Evolutionary conservation across 1,140 invertebrate species (phyloP), one percentile per base, ranked within the genome.

Genomic region (Xylocopa sonorina): DNA sequence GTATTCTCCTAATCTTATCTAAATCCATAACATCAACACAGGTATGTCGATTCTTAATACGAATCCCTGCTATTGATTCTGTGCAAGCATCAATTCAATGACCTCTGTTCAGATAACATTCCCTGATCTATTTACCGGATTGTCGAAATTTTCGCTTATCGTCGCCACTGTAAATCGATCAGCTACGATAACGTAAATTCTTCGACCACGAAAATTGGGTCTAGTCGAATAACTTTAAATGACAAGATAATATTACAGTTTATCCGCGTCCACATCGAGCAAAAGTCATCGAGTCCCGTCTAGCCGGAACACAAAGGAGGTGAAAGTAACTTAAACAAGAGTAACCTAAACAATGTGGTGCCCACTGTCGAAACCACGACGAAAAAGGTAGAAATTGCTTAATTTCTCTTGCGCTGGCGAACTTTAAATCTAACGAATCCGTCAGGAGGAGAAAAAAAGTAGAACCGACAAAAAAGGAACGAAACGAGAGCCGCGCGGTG

Each of bases 71-170:
- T 51, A 29, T 38, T 29, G 14, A 14, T 18, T 24, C n/a, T 3
- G n/a, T 68, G 32, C 18, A 27, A 29, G 43, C 34, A 69, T 51
- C 14, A 34, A 68, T 55, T 10, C n/a, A 14, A 69, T 27, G 41
- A 53, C 50, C 34, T 69, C 34, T 53, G 14, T 68, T 68, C 51
- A 32, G 16, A 55, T 18, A 14, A 55, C 48, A 16, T 38, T 53
- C n/a, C 4, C 32, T 12, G n/a, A 68, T 68, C n/a, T 38, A 9
- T 68, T 53, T 68, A 53, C 24, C 24, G n/a, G 14, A 38, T 51
- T 68, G 18, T 16, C 32, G 4, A 69, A n/a, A 69, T 53, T 29
- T 9, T 32, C 14, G 12, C 18, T 51, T 68, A 51, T 32, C 64
- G 4, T 50, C 21, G 1, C n/a, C n/a, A n/a, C n/a, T n/a, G 7